A percentile compares a stretch with the other conserved stretches of the same genome.
phyloP scores from a whole-genome alignment of 2,888 invertebrate genomes.

The Vesta saturnalis region DNA sequence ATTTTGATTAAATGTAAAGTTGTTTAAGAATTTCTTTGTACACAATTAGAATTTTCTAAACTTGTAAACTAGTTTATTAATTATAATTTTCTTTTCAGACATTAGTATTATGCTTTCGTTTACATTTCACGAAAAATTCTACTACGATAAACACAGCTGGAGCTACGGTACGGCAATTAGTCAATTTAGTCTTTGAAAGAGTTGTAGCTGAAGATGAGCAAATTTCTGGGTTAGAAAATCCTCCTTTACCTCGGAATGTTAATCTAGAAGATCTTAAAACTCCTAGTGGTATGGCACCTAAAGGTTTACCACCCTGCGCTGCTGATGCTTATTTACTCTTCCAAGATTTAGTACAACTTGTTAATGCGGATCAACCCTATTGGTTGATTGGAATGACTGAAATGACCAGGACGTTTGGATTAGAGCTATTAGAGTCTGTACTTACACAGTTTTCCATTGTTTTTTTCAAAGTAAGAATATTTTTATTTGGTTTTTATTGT shows the following conservation, averaged over 20 bases:
- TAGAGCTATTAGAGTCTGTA: slow-evolving; percentile 94
- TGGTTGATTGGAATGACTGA: slow-evolving; percentile 97
- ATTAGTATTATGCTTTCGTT: slow-evolving; percentile 94
- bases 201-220: slow-evolving; percentile 78
- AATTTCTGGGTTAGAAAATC: slow-evolving; percentile 50
- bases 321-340: slow-evolving; percentile 95
- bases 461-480: slow-evolving; percentile 77
- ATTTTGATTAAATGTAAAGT: too few relatives aligned
- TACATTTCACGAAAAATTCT: slow-evolving; percentile 93
- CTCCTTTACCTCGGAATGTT: slow-evolving; percentile 62
- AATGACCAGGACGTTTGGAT: slow-evolving; percentile 96
- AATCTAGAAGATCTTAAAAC: slow-evolving; percentile 83
- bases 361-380: slow-evolving; percentile 95
- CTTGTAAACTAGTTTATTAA: too few relatives aligned
- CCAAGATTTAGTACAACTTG: slow-evolving; percentile 96
- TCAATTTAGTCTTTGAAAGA: slow-evolving; percentile 90
- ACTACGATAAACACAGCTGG: slow-evolving; percentile 98
- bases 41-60: too few relatives aligned
- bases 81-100: slow-evolving; percentile 68
- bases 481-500: not conserved
- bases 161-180: slow-evolving; percentile 95
- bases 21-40: too few relatives aligned
- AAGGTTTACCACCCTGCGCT: slow-evolving; percentile 87
- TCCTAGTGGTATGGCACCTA: slow-evolving; percentile 80
- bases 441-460: slow-evolving; percentile 86